Evolutionary conservation across 2,113 vertebrate species (phyloP), one percentile per base, ranked within the genome.

Genomic region (Oreotrochilus melanogaster): DNA sequence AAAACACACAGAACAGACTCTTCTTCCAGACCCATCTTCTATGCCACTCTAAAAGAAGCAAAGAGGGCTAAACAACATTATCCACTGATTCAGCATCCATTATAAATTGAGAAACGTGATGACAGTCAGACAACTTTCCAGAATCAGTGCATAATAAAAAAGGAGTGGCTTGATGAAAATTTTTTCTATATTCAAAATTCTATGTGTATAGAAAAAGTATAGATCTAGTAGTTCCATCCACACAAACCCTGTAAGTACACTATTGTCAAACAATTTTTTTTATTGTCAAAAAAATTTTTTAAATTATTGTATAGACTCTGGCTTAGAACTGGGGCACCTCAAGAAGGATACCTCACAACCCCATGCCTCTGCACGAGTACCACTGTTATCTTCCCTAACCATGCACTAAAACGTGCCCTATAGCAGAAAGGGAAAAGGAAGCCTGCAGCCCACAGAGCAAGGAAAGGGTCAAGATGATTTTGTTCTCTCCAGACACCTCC

Each of bases 311-410:
- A 65, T 18, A 66, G 61, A 39, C 6, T 30, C 11, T 70, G 43
- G 25, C 58, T 78, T 78, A 78, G 50, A 79, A 61, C 9, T n/a
- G 51, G 75, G 62, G 62, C 47, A 62, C 11, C 48, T 88, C 67
- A 60, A 31, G 43, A 47, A 92, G 71, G 47, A 47, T 11, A 48
- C 37, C 37, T 76, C 5, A 1, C 37, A 79, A 39, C 22, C 1
- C 3, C 42, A 60, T 1, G 0, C 1, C 1, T 28, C 37, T 18
- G 42, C 1, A 1, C 0, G 0, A 78, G 47, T 19, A 45, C 27
- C 17, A 1, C 50, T 23, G 23, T 27, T 78, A 35, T 8, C 33
- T 3, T 47, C 54, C 47, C 79, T 42, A 57, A 35, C 28, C 66
- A 27, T 2, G 2, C 60, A 19, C 53, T 39, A 47, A 71, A 80